Conservation (phyloP, 1,140 invertebrate species). For the Scaptomyza montana region DNA sequence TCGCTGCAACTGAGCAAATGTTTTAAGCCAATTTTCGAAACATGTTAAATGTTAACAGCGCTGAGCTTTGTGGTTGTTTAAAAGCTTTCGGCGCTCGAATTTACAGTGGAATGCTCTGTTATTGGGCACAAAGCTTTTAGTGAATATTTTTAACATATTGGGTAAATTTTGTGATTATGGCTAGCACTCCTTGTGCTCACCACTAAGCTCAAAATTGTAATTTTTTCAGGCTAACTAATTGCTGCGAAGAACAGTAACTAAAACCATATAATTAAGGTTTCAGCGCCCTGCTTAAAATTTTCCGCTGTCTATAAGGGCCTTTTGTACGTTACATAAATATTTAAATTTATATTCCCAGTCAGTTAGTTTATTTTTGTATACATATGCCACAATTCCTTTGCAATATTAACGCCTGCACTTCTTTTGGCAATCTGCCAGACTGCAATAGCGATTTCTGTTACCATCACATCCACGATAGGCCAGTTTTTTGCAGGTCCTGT, state of each 20-base stretch:
- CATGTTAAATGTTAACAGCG: constrained; percentile 24
- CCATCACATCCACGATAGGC: constrained; percentile 12
- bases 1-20: constrained; percentile 32
- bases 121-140: background rate
- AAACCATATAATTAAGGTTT: no score
- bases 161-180: background rate
- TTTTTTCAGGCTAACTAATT: no score
- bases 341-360: no score
- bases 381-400: background rate
- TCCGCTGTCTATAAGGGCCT: no score
- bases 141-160: background rate
- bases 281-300: no score
- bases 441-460: constrained; percentile 17
- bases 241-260: no score
- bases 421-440: background rate
- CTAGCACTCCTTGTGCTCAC: background rate
- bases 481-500: background rate
- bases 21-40: background rate
- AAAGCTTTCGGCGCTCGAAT: constrained; percentile 4
- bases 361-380: no score
- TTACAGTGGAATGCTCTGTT: background rate
- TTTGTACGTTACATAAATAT: no score
- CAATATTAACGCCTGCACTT: background rate
- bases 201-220: no score
- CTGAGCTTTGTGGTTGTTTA: background rate